Conservation (phyloP, 2,797 vertebrate genomes). For the Bryconaethiops microstoma region DNA sequence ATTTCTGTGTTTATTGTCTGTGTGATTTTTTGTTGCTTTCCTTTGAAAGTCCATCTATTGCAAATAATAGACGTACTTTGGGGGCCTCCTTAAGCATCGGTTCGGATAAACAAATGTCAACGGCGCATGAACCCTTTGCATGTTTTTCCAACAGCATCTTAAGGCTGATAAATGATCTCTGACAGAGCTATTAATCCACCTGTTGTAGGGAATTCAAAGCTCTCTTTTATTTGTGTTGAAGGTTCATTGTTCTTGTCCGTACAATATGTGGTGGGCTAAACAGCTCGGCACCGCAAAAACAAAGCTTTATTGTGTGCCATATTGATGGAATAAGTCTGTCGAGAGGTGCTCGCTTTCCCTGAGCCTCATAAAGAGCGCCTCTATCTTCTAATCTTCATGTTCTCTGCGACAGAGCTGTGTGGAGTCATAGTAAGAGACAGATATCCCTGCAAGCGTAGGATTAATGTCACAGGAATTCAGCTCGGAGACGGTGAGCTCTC, state of each 20-base stretch:
- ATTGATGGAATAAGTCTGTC: constrained; percentile 39
- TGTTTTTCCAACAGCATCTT: constrained; percentile 35
- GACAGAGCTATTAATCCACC: constrained; percentile 45
- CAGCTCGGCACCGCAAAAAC: constrained; percentile 1
- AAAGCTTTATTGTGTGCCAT: constrained; percentile 29
- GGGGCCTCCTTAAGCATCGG: constrained; percentile 35
- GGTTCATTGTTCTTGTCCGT: constrained; percentile 39
- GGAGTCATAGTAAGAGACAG: constrained; percentile 61
- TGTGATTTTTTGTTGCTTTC: not conserved
- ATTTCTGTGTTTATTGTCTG: constrained; percentile 15
- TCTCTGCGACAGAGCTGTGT: constrained; percentile 29
- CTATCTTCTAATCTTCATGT: constrained; percentile 53
- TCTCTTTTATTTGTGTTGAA: constrained; percentile 44
- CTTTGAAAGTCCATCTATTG: constrained; percentile 41
- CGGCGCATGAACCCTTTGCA: constrained; percentile 24
- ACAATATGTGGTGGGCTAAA: constrained; percentile 23
- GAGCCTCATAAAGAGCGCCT: constrained; percentile 38
- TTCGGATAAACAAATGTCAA: constrained; percentile 42
- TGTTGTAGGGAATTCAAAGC: constrained; percentile 46
- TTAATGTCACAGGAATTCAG: constrained; percentile 71
- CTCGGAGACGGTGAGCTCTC: constrained; percentile 66
- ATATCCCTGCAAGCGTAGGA: constrained; percentile 57
- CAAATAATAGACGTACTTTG: constrained; percentile 42
- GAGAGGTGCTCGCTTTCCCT: constrained; percentile 35
- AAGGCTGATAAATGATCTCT: constrained; percentile 44